Evolutionary conservation across 2,113 vertebrate species (phyloP).

Genomic region (Microcebus ravelobensis): DNA sequence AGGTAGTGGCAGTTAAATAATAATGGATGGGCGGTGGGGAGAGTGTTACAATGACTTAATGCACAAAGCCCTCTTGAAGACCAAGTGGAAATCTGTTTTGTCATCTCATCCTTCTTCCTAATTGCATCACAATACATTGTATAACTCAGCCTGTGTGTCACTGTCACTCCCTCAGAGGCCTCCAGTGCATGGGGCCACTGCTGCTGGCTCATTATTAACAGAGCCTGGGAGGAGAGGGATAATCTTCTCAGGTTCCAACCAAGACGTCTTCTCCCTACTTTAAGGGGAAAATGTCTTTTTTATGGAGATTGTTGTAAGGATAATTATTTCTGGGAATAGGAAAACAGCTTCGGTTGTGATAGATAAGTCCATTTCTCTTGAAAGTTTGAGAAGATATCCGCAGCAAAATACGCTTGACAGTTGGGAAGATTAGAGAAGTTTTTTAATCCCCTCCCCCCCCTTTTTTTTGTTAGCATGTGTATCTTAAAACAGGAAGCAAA

Average conservation of each 20-base stretch:
- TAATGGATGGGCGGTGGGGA: neutral
- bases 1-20: accelerated
- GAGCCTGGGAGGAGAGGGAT: accelerated
- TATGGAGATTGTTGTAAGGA: neutral
- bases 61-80: slow-evolving; percentile 3
- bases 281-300: slow-evolving; percentile 38
- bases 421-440: neutral
- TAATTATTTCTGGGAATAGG: neutral
- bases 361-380: neutral
- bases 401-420: neutral
- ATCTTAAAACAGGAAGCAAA: neutral
- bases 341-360: neutral
- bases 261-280: neutral
- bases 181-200: neutral
- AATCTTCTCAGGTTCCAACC: neutral
- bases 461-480: accelerated
- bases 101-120: slow-evolving; percentile 65
- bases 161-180: neutral
- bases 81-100: slow-evolving; percentile 46
- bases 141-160: neutral
- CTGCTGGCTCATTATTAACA: accelerated
- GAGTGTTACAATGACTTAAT: neutral
- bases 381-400: neutral
- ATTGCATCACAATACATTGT: neutral
- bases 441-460: accelerated